phyloP scores from a whole-genome alignment of 2,113 vertebrate genomes.

The Tympanuchus pallidicinctus region DNA sequence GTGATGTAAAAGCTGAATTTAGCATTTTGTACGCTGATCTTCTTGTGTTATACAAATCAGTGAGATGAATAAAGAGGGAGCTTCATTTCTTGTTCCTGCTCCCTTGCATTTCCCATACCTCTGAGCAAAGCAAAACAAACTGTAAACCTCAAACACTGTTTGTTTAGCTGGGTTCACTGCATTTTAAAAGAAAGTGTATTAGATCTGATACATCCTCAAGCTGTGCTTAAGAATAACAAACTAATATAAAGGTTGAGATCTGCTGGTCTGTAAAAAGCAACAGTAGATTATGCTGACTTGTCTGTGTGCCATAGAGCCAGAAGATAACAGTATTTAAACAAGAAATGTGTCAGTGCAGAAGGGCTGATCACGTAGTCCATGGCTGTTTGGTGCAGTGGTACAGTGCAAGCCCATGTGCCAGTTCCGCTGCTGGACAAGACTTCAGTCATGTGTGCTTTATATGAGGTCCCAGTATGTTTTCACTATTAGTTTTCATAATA shows the following conservation, averaged over 20 bases:
- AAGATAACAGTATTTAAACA: background rate
- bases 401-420: background rate
- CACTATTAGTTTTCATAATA: background rate
- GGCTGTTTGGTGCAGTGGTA: background rate
- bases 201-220: background rate
- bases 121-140: background rate
- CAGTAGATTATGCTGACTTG: background rate
- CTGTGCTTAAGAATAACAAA: background rate
- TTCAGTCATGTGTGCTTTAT: background rate
- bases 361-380: fast-evolving
- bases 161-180: background rate
- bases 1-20: background rate
- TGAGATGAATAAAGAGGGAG: fast-evolving
- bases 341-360: background rate
- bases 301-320: background rate
- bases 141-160: background rate
- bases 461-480: background rate
- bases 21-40: background rate
- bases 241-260: background rate
- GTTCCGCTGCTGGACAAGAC: background rate
- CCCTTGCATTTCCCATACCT: background rate
- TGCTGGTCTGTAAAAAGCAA: background rate
- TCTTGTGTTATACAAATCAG: background rate
- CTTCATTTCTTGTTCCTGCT: background rate
- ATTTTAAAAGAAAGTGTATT: background rate